Conservation (phyloP, 2,888 invertebrate species). For the Epistrophe grossulariae region DNA sequence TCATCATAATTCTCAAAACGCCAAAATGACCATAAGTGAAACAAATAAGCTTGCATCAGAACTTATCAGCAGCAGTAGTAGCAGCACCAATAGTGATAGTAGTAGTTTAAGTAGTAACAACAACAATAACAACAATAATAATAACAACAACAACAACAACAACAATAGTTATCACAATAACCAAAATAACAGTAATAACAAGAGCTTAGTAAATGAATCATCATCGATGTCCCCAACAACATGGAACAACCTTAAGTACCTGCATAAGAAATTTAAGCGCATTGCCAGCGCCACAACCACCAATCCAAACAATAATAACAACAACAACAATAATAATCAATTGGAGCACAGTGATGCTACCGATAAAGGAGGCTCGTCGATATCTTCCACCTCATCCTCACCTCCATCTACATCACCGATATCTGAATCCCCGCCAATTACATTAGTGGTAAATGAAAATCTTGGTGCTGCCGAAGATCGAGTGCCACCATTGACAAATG, state of each 20-base stretch:
- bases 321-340: conserved; percentile 53
- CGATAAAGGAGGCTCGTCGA: conserved; percentile 78
- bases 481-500: conserved; percentile 71
- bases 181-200: conserved; percentile 53
- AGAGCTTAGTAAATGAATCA: conserved; percentile 68
- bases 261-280: conserved; percentile 97
- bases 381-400: conserved; percentile 78
- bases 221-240: conserved; percentile 75
- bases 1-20: conserved; percentile 52
- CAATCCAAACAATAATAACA: conserved; percentile 75
- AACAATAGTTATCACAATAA: conserved; percentile 56
- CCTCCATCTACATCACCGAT: conserved; percentile 61
- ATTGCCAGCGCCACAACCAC: conserved; percentile 87
- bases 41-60: conserved; percentile 70
- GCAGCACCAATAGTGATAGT: conserved; percentile 79
- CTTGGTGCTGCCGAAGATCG: conserved; percentile 48
- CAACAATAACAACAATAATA: conserved; percentile 70
- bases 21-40: conserved; percentile 73
- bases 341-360: conserved; percentile 72
- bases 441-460: conserved; percentile 49
- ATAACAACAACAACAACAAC: conserved; percentile 53
- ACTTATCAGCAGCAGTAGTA: conserved; percentile 77
- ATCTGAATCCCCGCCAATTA: conserved; percentile 67
- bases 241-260: conserved; percentile 89
- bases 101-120: conserved; percentile 77